Evolutionary conservation across 2,113 vertebrate genomes (phyloP).

Genomic region (Heliornis fulica): DNA sequence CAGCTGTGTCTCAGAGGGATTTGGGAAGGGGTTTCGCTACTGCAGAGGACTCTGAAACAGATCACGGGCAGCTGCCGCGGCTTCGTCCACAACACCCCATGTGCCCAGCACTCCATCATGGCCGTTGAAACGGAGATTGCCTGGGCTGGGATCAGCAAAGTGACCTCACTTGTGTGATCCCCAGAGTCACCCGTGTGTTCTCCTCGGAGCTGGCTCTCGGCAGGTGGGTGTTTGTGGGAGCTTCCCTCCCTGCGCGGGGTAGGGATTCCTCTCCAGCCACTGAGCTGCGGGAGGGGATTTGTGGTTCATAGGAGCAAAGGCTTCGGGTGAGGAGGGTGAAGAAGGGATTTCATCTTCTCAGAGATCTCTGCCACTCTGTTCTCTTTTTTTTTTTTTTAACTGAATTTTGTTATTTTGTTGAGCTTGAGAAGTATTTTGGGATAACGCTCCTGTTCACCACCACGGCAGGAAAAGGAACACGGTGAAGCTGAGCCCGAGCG

Average conservation of each 20-base stretch:
- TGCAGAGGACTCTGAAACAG: background rate
- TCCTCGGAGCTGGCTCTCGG: background rate
- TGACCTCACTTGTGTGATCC: rapidly evolving
- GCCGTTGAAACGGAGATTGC: background rate
- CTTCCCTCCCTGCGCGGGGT: rapidly evolving
- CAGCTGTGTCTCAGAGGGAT: background rate
- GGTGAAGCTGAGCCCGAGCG: background rate
- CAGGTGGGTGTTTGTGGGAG: background rate
- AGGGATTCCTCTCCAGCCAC: rapidly evolving
- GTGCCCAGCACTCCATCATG: rapidly evolving
- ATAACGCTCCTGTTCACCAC: background rate
- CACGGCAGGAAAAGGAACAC: background rate
- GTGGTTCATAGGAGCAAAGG: background rate
- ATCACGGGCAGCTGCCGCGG: too few relatives aligned
- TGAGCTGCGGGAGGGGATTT: rapidly evolving
- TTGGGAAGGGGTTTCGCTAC: background rate
- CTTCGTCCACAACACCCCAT: background rate
- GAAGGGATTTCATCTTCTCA: background rate
- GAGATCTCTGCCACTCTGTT: rapidly evolving
- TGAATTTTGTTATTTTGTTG: background rate
- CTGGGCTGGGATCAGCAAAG: background rate
- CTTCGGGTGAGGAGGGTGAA: background rate
- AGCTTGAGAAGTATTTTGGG: background rate
- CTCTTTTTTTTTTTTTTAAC: background rate
- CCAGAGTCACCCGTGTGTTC: background rate